A percentile compares a stretch with the other conserved stretches of the same genome.
Evolutionary conservation across 2,797 vertebrate species (phyloP).

Genomic region (Xenopus petersii): DNA sequence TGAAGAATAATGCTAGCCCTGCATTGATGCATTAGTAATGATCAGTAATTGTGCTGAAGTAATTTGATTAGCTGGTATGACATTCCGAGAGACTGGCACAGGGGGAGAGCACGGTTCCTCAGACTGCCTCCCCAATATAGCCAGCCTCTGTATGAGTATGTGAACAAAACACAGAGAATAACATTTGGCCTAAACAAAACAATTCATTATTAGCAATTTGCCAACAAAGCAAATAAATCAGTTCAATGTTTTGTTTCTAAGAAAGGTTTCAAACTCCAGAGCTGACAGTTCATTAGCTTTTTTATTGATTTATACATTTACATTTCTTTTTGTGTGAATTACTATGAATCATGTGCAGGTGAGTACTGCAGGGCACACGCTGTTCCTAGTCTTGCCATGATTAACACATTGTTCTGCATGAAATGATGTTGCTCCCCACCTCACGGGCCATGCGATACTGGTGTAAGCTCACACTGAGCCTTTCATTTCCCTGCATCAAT

Average conservation of each 20-base stretch:
- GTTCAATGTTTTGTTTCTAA: not conserved
- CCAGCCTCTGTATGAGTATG: no score
- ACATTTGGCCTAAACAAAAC: not conserved
- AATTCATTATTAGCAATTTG: not conserved
- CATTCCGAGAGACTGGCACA: no score
- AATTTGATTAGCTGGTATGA: no score
- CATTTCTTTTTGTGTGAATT: constrained; percentile 3
- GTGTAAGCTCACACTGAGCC: not conserved
- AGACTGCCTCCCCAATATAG: no score
- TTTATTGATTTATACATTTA: constrained; percentile 3
- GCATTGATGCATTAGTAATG: no score
- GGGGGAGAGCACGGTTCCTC: no score
- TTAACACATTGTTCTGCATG: constrained; percentile 23
- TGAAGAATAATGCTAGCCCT: no score
- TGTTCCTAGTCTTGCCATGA: constrained; percentile 16
- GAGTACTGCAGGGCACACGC: constrained; percentile 8
- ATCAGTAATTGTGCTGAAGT: no score
- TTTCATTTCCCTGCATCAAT: not conserved
- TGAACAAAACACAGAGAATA: not conserved
- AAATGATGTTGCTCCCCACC: not conserved
- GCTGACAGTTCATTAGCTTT: not conserved
- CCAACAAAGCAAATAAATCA: not conserved
- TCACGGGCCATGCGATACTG: not conserved
- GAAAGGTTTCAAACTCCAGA: not conserved
- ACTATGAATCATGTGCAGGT: constrained; percentile 2